phyloP scores from a whole-genome alignment of 2,113 vertebrate species.

The Neogale vison region DNA sequence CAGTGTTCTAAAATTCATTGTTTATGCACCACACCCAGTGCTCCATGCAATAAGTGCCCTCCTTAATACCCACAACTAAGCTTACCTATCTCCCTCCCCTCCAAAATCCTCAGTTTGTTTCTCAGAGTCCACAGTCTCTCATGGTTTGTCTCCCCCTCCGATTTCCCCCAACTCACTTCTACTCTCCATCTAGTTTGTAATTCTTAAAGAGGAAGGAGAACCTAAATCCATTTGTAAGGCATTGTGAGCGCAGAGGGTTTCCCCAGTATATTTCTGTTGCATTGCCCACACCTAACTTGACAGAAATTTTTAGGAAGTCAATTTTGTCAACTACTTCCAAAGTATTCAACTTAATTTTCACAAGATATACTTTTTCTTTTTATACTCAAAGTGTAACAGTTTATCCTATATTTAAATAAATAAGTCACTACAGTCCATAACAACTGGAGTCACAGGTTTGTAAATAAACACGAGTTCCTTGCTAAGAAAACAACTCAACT shows the following conservation, averaged over 20 bases:
- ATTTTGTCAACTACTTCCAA: conserved; percentile 40
- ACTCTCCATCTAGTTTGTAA: background rate
- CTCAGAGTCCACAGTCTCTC: no score
- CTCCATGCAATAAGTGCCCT: no score
- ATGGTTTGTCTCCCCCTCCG: no score
- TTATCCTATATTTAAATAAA: conserved; percentile 18
- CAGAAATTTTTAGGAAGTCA: background rate
- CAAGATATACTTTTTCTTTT: conserved; percentile 17
- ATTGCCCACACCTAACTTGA: background rate
- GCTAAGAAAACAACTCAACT: background rate
- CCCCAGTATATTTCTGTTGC: background rate
- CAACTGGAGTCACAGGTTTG: background rate
- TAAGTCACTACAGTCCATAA: background rate
- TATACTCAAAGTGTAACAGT: background rate
- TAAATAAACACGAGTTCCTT: conserved; percentile 8
- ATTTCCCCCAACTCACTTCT: no score
- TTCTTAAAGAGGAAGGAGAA: conserved; percentile 53
- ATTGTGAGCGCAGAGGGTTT: background rate
- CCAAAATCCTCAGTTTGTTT: no score
- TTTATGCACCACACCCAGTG: no score
- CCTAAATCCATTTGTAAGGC: background rate
- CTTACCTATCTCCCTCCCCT: no score
- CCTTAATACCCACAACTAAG: no score
- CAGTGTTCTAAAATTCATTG: no score
- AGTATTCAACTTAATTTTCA: conserved; percentile 36